Conservation (phyloP, 2,113 vertebrate species). For the Aptenodytes patagonicus region DNA sequence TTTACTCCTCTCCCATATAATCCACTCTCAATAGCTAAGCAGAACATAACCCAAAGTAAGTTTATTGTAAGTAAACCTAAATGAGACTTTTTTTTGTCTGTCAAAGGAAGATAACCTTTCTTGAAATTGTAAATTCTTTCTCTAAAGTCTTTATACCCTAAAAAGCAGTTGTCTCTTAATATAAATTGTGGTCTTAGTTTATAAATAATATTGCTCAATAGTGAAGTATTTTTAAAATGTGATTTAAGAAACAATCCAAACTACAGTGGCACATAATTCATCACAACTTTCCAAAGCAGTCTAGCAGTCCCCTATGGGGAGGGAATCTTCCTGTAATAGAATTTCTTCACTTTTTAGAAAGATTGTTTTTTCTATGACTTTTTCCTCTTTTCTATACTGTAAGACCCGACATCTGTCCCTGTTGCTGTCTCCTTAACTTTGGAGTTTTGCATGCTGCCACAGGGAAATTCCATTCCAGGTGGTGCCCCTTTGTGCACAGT, state of each 20-base stretch:
- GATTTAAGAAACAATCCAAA: conserved; percentile 15
- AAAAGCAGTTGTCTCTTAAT: background rate
- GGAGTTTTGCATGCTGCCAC: background rate
- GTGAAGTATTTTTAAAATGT: background rate
- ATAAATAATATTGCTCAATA: background rate
- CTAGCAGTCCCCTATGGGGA: background rate
- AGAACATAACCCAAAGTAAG: background rate
- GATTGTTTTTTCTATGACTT: background rate
- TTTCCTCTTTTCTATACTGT: background rate
- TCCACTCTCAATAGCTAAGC: background rate
- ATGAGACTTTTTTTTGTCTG: background rate
- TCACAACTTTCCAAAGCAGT: background rate
- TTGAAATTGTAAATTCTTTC: background rate
- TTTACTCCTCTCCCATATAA: background rate
- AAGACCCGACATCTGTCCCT: background rate
- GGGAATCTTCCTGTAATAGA: background rate
- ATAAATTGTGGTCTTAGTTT: background rate
- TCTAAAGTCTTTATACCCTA: background rate
- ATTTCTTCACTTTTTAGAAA: background rate
- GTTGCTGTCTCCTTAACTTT: background rate
- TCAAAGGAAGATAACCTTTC: background rate
- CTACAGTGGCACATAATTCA: background rate
- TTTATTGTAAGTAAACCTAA: conserved; percentile 1
- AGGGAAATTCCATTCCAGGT: conserved; percentile 15
- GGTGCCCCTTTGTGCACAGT: background rate